These are phyloP conservation scores for Operophtera brumata DNA, from an alignment of 2,888 invertebrate genomes.

Conservation along the genomic window DNA sequence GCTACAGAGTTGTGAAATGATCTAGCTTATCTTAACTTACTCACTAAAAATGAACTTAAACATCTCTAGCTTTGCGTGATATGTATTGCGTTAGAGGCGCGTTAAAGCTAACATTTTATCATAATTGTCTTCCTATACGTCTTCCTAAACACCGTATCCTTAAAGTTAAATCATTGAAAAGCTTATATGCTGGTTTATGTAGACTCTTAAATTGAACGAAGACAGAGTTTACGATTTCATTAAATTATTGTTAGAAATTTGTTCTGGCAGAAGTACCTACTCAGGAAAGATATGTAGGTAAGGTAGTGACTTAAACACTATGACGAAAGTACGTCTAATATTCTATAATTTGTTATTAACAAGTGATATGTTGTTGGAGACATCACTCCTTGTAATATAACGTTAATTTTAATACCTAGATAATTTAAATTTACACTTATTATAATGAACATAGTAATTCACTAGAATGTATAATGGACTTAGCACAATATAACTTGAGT, in stretches of 20 bases:
- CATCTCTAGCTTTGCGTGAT: conserved; percentile 76
- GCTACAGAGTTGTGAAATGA: conserved; percentile 78
- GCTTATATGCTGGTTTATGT: conserved; percentile 37
- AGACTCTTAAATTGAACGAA: conserved; percentile 42
- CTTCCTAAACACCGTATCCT: conserved; percentile 41
- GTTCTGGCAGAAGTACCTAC: conserved; percentile 54
- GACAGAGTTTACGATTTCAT: conserved; percentile 45
- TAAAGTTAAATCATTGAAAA: conserved; percentile 38
- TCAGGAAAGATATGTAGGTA: conserved; percentile 63
- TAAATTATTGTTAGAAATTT: conserved; percentile 34
- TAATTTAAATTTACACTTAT: conserved; percentile 60
- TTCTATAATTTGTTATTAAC: conserved; percentile 78
- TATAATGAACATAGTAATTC: conserved; percentile 59
- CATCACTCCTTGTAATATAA: conserved; percentile 72
- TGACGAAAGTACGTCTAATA: conserved; percentile 71
- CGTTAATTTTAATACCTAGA: conserved; percentile 59
- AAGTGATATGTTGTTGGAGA: conserved; percentile 79
- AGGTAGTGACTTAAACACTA: conserved; percentile 61
- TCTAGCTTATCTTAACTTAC: conserved; percentile 71
- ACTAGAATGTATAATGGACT: conserved; percentile 62
- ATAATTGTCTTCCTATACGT: conserved; percentile 42
- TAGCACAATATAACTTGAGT: conserved; percentile 73
- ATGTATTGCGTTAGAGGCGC: conserved; percentile 78
- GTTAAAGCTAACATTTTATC: conserved; percentile 61
- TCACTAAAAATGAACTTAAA: conserved; percentile 71